Evolutionary conservation across 2,797 vertebrate species (phyloP).

Genomic region (Pogoniulus pusillus): DNA sequence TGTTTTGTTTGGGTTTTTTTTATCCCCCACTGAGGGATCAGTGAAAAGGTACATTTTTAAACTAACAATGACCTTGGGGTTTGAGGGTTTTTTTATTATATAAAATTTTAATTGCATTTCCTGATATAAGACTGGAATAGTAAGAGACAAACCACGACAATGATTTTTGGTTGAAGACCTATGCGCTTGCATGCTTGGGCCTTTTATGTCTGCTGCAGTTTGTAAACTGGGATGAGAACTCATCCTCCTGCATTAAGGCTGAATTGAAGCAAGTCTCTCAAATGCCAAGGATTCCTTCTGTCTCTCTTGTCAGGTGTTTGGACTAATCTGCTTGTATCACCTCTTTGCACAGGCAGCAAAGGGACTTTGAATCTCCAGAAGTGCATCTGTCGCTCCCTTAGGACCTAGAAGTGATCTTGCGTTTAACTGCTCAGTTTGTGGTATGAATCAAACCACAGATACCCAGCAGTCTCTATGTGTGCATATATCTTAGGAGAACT

Average conservation of each 20-base stretch:
- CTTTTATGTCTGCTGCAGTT: background rate
- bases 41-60: background rate
- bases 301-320: background rate
- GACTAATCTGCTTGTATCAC: background rate
- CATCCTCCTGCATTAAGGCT: background rate
- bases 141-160: background rate
- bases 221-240: background rate
- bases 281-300: background rate
- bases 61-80: background rate
- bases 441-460: background rate
- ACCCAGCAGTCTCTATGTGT: background rate
- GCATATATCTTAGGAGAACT: background rate
- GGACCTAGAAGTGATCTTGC: background rate
- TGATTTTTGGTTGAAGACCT: background rate
- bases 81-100: no score
- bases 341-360: background rate
- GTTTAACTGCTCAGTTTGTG: background rate
- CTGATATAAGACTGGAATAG: background rate
- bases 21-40: background rate
- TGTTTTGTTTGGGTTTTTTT: no score
- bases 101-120: background rate
- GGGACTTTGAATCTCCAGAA: background rate
- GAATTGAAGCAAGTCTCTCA: background rate
- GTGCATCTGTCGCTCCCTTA: fast-evolving
- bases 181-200: fast-evolving